phyloP scores from a whole-genome alignment of 2,888 invertebrate genomes.

The Ptychoptera albimana region DNA sequence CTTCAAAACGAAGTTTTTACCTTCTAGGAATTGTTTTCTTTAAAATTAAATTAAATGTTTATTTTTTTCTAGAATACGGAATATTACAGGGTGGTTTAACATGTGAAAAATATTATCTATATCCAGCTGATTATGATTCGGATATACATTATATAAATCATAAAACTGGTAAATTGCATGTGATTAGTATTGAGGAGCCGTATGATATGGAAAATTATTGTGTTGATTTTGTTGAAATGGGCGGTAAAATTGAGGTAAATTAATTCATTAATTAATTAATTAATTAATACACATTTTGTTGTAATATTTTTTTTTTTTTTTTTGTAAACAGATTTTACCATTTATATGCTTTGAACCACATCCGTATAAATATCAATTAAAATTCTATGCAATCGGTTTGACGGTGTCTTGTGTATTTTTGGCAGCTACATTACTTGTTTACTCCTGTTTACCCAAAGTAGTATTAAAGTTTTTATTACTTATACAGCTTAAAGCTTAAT shows the following conservation, averaged over 20 bases:
- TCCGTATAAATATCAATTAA: not conserved
- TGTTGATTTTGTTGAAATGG: not conserved
- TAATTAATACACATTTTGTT: not conserved
- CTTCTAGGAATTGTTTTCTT: too few species aligned
- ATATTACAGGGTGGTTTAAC: not conserved
- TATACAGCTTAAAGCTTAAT: too few species aligned
- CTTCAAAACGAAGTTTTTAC: too few species aligned
- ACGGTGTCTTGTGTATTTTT: conserved; percentile 48
- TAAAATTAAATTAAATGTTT: too few species aligned
- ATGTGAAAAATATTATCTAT: not conserved
- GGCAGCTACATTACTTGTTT: conserved; percentile 46
- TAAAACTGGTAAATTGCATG: not conserved
- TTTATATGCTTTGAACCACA: not conserved
- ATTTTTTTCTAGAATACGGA: too few species aligned
- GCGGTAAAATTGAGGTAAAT: too few species aligned
- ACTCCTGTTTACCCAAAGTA: conserved; percentile 44
- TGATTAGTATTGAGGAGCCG: not conserved
- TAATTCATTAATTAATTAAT: not conserved
- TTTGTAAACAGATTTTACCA: not conserved
- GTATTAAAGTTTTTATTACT: too few species aligned
- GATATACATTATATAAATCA: not conserved
- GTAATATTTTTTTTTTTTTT: too few species aligned
- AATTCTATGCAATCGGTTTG: conserved; percentile 19
- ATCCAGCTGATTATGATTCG: not conserved
- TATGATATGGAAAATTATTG: not conserved